These are phyloP conservation scores for Acronicta alni DNA, from an alignment of 2,888 invertebrate species.

Conservation along the genomic window DNA sequence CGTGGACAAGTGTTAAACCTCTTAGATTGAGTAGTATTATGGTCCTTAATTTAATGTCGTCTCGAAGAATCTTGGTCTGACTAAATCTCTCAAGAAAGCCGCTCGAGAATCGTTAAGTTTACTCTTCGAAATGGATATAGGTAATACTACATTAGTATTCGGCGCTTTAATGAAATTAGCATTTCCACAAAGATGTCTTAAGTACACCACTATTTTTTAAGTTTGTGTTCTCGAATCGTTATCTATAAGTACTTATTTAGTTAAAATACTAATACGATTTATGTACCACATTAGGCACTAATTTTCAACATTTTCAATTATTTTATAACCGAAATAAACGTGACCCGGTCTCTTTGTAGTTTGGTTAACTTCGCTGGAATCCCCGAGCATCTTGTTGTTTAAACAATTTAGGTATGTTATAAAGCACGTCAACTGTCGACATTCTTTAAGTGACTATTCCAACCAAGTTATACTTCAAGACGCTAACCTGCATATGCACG, in stretches of 20 bases:
- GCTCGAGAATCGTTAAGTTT: slow-evolving; percentile 33
- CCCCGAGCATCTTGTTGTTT: slow-evolving; percentile 33
- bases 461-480: slow-evolving; percentile 13
- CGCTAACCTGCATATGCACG: slow-evolving; percentile 5
- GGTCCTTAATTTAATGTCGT: slow-evolving; percentile 22
- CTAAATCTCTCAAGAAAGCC: slow-evolving; percentile 23
- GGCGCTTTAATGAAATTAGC: slow-evolving; percentile 51
- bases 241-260: neutral
- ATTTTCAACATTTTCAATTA: slow-evolving; percentile 18
- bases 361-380: slow-evolving; percentile 11
- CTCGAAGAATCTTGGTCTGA: slow-evolving; percentile 14
- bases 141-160: slow-evolving; percentile 60
- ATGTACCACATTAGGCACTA: neutral
- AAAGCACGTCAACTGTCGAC: slow-evolving; percentile 28
- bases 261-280: no score
- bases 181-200: slow-evolving; percentile 53
- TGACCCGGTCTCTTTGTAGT: slow-evolving; percentile 15
- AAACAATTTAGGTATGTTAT: slow-evolving; percentile 35
- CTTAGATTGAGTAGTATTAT: slow-evolving; percentile 15
- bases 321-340: slow-evolving; percentile 8
- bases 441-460: slow-evolving; percentile 46
- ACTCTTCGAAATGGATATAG: slow-evolving; percentile 55
- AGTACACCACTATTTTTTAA: slow-evolving; percentile 13
- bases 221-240: no score
- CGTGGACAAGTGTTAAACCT: slow-evolving; percentile 21